A percentile compares a stretch with the other conserved stretches of the same genome.
Evolutionary conservation across 2,888 invertebrate genomes (phyloP).

Genomic region (Hymenopus coronatus): DNA sequence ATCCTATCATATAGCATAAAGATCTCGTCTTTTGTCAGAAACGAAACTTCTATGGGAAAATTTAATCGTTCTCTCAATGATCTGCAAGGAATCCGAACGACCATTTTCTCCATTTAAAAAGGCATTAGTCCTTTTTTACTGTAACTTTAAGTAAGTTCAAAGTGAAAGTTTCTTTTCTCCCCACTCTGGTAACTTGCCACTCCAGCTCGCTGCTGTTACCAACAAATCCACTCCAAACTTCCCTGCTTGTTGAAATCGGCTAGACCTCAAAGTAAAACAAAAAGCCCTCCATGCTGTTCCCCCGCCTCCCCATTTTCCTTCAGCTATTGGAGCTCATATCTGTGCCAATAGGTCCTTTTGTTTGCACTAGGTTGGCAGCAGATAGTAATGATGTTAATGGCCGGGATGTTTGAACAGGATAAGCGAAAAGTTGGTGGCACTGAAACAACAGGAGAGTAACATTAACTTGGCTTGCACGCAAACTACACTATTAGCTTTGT

Average conservation of each 20-base stretch:
- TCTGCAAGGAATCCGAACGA: neutral
- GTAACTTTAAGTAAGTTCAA: neutral
- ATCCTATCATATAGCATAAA: too few species aligned
- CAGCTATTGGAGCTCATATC: neutral
- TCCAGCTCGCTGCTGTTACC: neutral
- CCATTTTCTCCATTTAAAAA: neutral
- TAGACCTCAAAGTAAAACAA: neutral
- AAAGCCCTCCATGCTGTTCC: neutral
- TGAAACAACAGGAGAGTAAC: neutral
- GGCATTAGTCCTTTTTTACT: neutral
- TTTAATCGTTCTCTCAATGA: neutral
- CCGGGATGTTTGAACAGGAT: neutral
- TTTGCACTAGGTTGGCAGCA: neutral
- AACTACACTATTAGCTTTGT: neutral
- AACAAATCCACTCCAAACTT: neutral
- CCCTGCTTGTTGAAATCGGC: neutral
- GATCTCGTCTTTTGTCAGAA: too few species aligned
- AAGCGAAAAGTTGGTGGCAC: neutral
- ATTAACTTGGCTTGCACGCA: neutral
- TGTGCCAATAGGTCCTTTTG: neutral
- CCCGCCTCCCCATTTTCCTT: neutral
- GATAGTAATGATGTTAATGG: neutral
- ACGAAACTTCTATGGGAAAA: too few species aligned
- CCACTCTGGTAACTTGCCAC: neutral
- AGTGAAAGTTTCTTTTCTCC: neutral